phyloP scores from a whole-genome alignment of 1,140 invertebrate species.

The Hydropsyche tenuis region DNA sequence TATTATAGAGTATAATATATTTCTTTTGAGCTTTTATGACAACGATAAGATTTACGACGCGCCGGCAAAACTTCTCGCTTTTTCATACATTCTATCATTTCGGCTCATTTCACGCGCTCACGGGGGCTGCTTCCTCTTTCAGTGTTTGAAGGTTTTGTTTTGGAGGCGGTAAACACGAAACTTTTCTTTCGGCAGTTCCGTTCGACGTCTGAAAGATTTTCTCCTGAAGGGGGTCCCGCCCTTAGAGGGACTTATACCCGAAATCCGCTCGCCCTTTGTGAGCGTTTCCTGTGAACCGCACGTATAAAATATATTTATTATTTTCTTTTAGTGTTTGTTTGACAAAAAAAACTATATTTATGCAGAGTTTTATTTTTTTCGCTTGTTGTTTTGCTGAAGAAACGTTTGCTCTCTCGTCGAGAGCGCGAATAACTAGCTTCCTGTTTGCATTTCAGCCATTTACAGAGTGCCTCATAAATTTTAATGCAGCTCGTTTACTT shows the following conservation, averaged over 20 bases:
- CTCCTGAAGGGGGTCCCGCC: neutral
- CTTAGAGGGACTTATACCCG: neutral
- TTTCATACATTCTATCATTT: constrained; percentile 46
- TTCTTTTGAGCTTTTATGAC: constrained; percentile 38
- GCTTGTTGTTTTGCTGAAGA: neutral
- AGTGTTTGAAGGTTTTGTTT: constrained; percentile 43
- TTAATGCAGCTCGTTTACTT: constrained; percentile 44
- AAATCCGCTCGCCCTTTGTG: constrained; percentile 20
- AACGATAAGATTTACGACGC: constrained; percentile 40
- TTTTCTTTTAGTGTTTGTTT: constrained; percentile 2
- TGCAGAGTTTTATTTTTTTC: neutral
- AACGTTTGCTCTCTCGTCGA: neutral
- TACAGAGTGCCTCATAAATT: constrained; percentile 47
- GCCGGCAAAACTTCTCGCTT: constrained; percentile 38
- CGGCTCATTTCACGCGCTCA: constrained; percentile 47
- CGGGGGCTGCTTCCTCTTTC: neutral
- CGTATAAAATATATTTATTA: constrained; percentile 15
- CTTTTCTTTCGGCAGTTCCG: constrained; percentile 37
- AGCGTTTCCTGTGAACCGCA: constrained; percentile 20
- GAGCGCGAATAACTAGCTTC: constrained; percentile 39
- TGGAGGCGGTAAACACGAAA: constrained; percentile 47
- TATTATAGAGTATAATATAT: too few species aligned
- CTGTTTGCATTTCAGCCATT: constrained; percentile 39
- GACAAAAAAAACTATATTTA: neutral
- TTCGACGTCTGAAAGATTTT: constrained; percentile 11